phyloP scores from a whole-genome alignment of 2,113 vertebrate genomes.

The Solea senegalensis region DNA sequence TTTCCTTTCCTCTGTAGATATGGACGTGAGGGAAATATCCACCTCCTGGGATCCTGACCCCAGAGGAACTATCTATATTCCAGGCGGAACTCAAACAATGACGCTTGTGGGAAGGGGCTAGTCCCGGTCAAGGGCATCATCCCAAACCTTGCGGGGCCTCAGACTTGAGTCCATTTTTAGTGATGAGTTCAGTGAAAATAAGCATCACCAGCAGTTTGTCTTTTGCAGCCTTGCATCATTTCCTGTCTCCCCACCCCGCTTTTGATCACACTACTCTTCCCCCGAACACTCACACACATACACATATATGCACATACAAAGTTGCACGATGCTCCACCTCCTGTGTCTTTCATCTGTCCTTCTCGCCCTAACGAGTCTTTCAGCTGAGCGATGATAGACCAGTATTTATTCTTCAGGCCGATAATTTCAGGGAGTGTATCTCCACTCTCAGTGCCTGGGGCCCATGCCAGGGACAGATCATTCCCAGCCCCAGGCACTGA shows the following conservation, averaged over 20 bases:
- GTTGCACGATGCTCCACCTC: slow-evolving; percentile 63
- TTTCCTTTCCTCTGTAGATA: slow-evolving; percentile 77
- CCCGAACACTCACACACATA: slow-evolving; percentile 30
- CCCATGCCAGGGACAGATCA: slow-evolving; percentile 83
- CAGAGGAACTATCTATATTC: slow-evolving; percentile 77
- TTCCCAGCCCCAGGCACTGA: slow-evolving; percentile 73
- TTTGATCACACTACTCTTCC: slow-evolving; percentile 75
- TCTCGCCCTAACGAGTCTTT: slow-evolving; percentile 87
- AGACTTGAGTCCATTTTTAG: slow-evolving; percentile 87
- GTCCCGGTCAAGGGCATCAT: slow-evolving; percentile 67
- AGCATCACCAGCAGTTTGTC: slow-evolving; percentile 81
- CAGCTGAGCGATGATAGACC: slow-evolving; percentile 82
- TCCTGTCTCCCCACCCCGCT: slow-evolving; percentile 80
- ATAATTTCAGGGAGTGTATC: slow-evolving; percentile 81
- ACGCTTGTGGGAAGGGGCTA: slow-evolving; percentile 74
- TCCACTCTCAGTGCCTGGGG: slow-evolving; percentile 75
- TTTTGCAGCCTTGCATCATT: slow-evolving; percentile 85
- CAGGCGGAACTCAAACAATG: slow-evolving; percentile 82
- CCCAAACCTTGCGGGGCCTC: slow-evolving; percentile 77
- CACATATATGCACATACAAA: slow-evolving; percentile 48
- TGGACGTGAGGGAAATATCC: slow-evolving; percentile 72
- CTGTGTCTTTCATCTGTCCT: slow-evolving; percentile 72
- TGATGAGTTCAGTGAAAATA: slow-evolving; percentile 84
- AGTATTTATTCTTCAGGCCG: slow-evolving; percentile 83
- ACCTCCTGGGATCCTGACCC: slow-evolving; percentile 76